Evolutionary conservation across 1,140 invertebrate species (phyloP).

Genomic region (Magallana ariakensis): DNA sequence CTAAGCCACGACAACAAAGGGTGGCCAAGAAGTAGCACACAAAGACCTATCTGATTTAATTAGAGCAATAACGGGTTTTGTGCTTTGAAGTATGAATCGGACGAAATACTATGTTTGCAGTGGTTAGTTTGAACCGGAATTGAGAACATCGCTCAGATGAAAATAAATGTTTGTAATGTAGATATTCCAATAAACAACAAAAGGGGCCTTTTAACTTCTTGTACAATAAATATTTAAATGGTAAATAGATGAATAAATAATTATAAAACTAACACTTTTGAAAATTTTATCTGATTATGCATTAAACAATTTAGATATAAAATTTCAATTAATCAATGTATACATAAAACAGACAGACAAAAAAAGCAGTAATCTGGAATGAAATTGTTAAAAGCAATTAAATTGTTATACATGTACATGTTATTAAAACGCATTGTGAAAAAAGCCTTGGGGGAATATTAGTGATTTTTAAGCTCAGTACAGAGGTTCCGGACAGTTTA

Average conservation of each 20-base stretch:
- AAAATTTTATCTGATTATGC: too few species aligned
- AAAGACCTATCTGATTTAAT: slow-evolving; percentile 17
- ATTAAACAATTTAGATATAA: too few species aligned
- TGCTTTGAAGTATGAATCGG: not conserved
- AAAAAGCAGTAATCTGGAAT: too few species aligned
- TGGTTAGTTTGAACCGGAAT: not conserved
- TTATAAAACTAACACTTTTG: not conserved
- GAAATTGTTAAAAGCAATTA: not conserved
- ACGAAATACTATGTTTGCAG: not conserved
- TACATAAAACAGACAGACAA: too few species aligned
- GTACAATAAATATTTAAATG: slow-evolving; percentile 2
- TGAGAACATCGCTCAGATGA: not conserved
- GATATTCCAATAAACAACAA: not conserved
- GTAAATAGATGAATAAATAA: not conserved
- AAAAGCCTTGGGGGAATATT: not conserved
- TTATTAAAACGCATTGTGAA: not conserved
- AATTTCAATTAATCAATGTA: too few species aligned
- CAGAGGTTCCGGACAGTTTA: not conserved
- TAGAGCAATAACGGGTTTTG: not conserved
- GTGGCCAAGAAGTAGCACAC: not conserved
- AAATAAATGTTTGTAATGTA: too few species aligned
- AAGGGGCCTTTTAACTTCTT: not conserved
- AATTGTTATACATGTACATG: not conserved
- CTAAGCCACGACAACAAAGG: not conserved
- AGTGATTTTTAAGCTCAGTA: not conserved